Evolutionary conservation across 1,140 invertebrate genomes (phyloP).

Genomic region (Drosophila ambigua): DNA sequence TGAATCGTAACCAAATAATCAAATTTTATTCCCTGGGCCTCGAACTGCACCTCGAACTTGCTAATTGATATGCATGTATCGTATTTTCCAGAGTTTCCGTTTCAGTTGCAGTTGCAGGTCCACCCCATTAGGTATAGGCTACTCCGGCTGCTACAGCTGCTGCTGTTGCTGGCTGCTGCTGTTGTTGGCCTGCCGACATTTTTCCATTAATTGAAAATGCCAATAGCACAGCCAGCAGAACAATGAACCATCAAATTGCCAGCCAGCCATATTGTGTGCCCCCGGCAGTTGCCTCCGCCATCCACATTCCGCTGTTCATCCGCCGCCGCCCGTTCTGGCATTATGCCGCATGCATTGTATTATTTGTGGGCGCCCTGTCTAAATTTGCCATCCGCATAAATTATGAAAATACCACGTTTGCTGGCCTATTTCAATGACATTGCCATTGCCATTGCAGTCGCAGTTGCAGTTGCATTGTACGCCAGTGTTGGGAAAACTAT

Average conservation of each 20-base stretch:
- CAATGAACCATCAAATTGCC: conserved; percentile 39
- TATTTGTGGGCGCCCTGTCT: conserved; percentile 15
- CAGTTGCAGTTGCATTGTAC: not conserved
- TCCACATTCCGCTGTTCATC: not conserved
- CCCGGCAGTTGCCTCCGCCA: too few relatives aligned
- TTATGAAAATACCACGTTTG: conserved; percentile 28
- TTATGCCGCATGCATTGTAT: conserved; percentile 15
- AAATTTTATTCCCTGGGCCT: conserved; percentile 25
- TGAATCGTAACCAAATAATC: conserved; percentile 24
- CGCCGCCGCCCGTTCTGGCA: too few relatives aligned
- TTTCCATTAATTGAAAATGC: conserved; percentile 63
- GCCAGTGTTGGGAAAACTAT: conserved; percentile 16
- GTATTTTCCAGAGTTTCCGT: conserved; percentile 7
- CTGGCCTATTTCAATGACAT: conserved; percentile 33
- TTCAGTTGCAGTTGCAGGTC: not conserved
- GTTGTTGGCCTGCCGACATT: conserved; percentile 24
- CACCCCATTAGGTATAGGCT: conserved; percentile 2
- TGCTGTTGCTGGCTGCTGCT: too few relatives aligned
- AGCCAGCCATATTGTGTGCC: conserved; percentile 10
- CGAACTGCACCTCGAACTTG: not conserved
- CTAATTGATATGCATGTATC: conserved; percentile 55
- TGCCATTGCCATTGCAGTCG: too few relatives aligned
- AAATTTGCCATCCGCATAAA: conserved; percentile 30
- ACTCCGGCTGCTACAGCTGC: too few relatives aligned
- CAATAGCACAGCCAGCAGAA: conserved; percentile 33